Conservation (phyloP, 1,140 invertebrate species). For the Parapsyche elsis region DNA sequence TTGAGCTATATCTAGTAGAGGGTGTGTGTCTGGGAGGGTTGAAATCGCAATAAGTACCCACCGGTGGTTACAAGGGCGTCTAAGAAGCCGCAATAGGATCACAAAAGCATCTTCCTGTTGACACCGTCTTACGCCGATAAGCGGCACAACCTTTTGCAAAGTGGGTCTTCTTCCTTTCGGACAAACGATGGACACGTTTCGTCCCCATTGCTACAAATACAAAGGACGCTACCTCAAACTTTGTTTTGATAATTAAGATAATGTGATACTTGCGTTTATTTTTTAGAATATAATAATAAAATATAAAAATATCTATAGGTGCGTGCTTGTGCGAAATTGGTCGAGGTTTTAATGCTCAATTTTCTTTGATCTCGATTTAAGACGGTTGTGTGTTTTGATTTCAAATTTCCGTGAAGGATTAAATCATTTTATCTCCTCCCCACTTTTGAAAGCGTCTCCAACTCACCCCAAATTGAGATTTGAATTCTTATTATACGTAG, state of each 20-base stretch:
- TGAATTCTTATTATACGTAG: not conserved
- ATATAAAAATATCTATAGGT: too few relatives aligned
- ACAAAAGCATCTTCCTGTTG: conserved; percentile 27
- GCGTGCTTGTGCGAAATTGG: too few relatives aligned
- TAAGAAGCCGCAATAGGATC: conserved; percentile 27
- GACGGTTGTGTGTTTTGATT: not conserved
- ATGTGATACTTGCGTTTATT: too few relatives aligned
- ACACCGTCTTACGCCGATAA: conserved; percentile 24
- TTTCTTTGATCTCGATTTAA: not conserved
- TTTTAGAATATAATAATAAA: too few relatives aligned
- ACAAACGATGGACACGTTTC: not conserved
- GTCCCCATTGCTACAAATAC: too few relatives aligned
- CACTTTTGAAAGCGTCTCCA: not conserved
- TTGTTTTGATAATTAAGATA: too few relatives aligned
- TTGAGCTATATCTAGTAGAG: not conserved
- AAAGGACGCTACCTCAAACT: too few relatives aligned
- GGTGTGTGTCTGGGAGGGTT: not conserved
- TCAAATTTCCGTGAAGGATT: not conserved
- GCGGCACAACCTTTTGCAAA: conserved; percentile 9
- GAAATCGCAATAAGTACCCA: conserved; percentile 18
- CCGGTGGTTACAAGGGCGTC: not conserved
- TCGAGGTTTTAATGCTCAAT: not conserved
- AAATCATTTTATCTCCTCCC: not conserved
- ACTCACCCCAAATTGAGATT: not conserved
- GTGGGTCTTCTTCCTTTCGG: not conserved